Evolutionary conservation across 2,113 vertebrate genomes (phyloP), one percentile per base, ranked within the genome.

Genomic region (Diadophis punctatus): DNA sequence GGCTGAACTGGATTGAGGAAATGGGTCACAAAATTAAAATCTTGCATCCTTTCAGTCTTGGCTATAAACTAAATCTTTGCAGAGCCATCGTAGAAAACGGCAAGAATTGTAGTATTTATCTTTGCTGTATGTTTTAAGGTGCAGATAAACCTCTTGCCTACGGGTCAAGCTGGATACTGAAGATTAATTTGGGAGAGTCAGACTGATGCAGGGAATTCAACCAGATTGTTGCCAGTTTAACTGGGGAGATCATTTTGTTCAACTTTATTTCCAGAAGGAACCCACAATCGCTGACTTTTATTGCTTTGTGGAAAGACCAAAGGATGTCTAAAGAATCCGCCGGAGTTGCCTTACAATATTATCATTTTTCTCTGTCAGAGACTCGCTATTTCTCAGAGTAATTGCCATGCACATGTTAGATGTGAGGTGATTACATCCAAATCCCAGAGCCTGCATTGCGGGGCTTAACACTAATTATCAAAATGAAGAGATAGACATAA

Each of bases 401-500:
- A 88, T 46, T 0, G 0, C 9, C 74, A 46, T 39, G 34, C 58
- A 85, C 55, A 68, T 93, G 43, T 2, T 18, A 85, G 1, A 0
- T 60, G 34, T 0, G 6, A 27, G 56, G 55, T 46, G 63, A 90
- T 88, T 1, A 80, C 87, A 74, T 63, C 93, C 49, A 52, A 43
- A 86, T 93, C 92, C 94, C 0, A 51, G 55, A 87, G 92, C 49
- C 92, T 39, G 9, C 22, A 12, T 16, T 25, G 56, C 48, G 74
- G 93, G 0, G 0, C 46, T 91, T 58, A 60, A 3, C 0, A 16
- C 80, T 91, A 85, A 92, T 94, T 92, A 93, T 25, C 93, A 51
- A 89, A 89, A 63, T 0, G 25, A 93, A 46, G 90, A 0, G 58
- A 92, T 91, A 92, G 87, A 92, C 39, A 0, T 91, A 94, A 93